Conservation (phyloP, 2,797 vertebrate genomes). For the Lithobates sylvaticus region DNA sequence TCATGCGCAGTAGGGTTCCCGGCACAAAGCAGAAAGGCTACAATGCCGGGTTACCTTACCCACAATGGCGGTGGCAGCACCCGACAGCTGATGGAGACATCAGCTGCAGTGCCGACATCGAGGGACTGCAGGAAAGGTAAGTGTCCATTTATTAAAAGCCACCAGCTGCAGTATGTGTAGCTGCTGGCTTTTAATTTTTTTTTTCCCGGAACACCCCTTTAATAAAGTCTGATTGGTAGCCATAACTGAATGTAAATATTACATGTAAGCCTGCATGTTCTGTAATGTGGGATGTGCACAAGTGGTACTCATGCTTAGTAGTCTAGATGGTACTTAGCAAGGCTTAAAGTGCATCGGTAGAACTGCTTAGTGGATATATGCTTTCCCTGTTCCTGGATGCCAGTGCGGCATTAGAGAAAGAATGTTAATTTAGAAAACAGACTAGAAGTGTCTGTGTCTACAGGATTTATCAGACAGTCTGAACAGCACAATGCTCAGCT, state of each 20-base stretch:
- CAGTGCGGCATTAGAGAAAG: not conserved
- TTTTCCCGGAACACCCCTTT: no score
- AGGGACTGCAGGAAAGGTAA: no score
- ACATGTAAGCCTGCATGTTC: not conserved
- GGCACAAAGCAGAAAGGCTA: no score
- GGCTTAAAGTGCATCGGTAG: not conserved
- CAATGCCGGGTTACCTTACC: no score
- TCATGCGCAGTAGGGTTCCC: no score
- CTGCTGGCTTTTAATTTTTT: no score
- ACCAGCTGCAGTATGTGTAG: no score
- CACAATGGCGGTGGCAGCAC: no score
- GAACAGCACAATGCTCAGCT: no score
- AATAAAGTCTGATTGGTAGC: not conserved
- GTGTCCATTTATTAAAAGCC: no score
- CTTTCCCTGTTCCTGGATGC: not conserved
- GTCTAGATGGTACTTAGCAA: not conserved
- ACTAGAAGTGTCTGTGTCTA: not conserved
- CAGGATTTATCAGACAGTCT: not conserved
- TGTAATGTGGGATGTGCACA: not conserved
- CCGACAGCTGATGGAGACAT: no score
- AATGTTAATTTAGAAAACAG: not conserved
- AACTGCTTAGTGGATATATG: not conserved
- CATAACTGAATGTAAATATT: not conserved
- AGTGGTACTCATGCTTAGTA: not conserved
- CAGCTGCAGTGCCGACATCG: no score